These are phyloP conservation scores for Galeopterus variegatus DNA, from an alignment of 2,113 vertebrate species.

Conservation along the genomic window DNA sequence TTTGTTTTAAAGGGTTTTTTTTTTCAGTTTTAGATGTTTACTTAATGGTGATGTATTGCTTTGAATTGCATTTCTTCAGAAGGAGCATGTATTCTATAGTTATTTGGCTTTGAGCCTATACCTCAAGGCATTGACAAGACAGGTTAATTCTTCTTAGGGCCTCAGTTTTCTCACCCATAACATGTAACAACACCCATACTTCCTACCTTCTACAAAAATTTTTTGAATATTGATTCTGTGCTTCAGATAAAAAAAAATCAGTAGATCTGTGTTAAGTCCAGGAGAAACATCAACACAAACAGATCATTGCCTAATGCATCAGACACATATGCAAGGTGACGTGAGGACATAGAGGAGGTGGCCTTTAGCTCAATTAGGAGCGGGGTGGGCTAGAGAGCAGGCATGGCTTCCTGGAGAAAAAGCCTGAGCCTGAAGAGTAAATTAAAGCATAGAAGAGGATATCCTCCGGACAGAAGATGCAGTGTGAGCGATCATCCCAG, in stretches of 20 bases:
- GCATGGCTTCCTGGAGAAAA: background rate
- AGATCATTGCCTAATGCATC: background rate
- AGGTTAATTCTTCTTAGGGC: background rate
- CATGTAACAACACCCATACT: background rate
- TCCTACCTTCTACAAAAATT: background rate
- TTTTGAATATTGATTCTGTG: background rate
- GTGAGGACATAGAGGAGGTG: background rate
- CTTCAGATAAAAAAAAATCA: background rate
- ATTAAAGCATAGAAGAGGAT: background rate
- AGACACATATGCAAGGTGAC: rapidly evolving
- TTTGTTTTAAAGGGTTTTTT: background rate
- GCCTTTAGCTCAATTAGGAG: background rate
- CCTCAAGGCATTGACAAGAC: background rate
- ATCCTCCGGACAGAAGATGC: background rate
- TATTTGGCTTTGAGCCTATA: background rate
- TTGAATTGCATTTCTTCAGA: constrained; percentile 2
- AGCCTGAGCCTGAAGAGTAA: background rate
- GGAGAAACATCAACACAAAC: background rate
- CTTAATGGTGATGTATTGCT: background rate
- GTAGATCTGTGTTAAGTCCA: background rate
- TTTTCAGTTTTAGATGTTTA: background rate
- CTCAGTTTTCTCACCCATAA: background rate
- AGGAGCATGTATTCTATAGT: background rate
- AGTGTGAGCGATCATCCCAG: background rate
- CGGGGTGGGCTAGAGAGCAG: background rate